These are phyloP conservation scores for Micronisus gabar DNA, from an alignment of 2,113 vertebrate genomes.

Conservation along the genomic window DNA sequence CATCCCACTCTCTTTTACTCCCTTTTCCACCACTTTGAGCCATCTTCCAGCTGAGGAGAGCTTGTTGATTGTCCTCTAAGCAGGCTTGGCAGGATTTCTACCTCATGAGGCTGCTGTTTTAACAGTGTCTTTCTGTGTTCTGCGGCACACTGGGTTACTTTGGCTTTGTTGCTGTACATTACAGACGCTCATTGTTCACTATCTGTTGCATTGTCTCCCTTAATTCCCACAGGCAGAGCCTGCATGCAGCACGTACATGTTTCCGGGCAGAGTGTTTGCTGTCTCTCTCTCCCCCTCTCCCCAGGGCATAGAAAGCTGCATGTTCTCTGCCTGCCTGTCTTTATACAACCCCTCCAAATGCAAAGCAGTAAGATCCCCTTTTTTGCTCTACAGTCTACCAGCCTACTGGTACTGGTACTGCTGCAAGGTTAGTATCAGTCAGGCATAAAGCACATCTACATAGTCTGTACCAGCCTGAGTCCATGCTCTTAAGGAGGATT, in stretches of 20 bases:
- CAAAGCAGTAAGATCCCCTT: neutral
- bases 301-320: neutral
- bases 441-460: neutral
- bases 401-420: neutral
- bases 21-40: neutral
- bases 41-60: neutral
- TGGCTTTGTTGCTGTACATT: neutral
- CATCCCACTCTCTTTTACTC: neutral
- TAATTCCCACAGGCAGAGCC: slow-evolving; percentile 20
- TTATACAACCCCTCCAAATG: neutral
- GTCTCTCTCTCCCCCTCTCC: neutral
- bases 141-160: neutral
- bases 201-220: slow-evolving; percentile 13
- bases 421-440: neutral
- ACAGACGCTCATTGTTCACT: slow-evolving; percentile 32
- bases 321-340: neutral
- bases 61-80: neutral
- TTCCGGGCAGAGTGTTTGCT: neutral
- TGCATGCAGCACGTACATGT: neutral
- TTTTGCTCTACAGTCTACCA: neutral
- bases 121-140: slow-evolving; percentile 5
- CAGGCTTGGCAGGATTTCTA: slow-evolving; percentile 34
- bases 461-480: neutral
- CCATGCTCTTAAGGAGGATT: neutral
- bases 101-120: slow-evolving; percentile 2